These are phyloP conservation scores for Platyscapa corneri DNA, from an alignment of 1,140 invertebrate species.

Conservation along the genomic window DNA sequence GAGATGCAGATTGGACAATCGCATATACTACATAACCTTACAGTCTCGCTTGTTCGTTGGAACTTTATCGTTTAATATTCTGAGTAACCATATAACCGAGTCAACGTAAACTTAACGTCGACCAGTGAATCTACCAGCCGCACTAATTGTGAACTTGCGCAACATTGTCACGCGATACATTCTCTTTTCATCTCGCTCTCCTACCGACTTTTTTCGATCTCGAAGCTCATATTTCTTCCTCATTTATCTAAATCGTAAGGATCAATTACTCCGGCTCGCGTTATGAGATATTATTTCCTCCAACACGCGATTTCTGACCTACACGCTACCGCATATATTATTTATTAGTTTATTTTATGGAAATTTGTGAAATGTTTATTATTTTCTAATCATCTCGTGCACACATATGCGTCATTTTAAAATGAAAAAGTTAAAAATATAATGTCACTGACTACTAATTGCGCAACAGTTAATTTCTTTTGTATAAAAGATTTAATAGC, in stretches of 20 bases:
- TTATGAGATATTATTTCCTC: not conserved
- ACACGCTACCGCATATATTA: slow-evolving; percentile 22
- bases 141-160: slow-evolving; percentile 52
- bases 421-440: not conserved
- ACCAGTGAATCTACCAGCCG: slow-evolving; percentile 50
- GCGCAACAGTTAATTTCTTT: not conserved
- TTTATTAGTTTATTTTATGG: not conserved
- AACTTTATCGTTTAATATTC: slow-evolving; percentile 69
- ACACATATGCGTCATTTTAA: not conserved
- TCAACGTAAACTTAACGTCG: slow-evolving; percentile 47
- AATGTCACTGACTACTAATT: not conserved
- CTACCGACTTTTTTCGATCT: not conserved
- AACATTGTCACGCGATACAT: not conserved
- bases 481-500: not conserved
- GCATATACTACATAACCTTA: not conserved
- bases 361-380: not conserved
- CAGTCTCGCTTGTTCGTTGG: slow-evolving; percentile 43
- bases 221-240: not conserved
- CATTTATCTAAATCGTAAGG: slow-evolving; percentile 36
- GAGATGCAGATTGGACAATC: slow-evolving; percentile 38
- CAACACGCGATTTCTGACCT: slow-evolving; percentile 4
- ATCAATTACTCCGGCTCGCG: slow-evolving; percentile 18
- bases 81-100: slow-evolving; percentile 61
- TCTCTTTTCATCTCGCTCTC: not conserved
- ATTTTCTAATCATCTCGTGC: not conserved